Conservation (phyloP, 2,888 invertebrate genomes). For the Creontiades dilutus region DNA sequence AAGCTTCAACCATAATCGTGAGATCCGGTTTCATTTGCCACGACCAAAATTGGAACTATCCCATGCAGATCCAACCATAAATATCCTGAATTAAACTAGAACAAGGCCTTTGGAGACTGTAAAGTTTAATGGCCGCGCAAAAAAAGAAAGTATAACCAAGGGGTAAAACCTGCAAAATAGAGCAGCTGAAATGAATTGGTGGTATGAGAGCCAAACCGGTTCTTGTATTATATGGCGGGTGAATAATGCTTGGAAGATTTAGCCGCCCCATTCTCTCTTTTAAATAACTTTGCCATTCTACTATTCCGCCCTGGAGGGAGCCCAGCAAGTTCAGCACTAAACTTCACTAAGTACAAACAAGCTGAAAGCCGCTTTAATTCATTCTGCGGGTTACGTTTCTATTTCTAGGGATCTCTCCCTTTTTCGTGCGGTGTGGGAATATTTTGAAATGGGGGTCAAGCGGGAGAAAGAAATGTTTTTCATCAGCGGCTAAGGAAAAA, state of each 20-base stretch:
- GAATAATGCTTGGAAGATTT: slow-evolving; percentile 40
- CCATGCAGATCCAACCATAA: background rate
- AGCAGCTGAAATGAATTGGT: slow-evolving; percentile 29
- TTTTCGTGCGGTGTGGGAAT: no score
- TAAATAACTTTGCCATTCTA: slow-evolving; percentile 25
- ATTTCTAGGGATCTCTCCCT: background rate
- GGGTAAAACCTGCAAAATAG: slow-evolving; percentile 32
- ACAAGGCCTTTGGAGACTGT: background rate
- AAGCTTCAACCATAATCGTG: no score
- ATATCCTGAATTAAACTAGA: background rate
- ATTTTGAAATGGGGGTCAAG: no score
- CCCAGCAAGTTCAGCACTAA: slow-evolving; percentile 39
- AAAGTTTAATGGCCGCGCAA: slow-evolving; percentile 27
- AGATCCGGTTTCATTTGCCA: background rate
- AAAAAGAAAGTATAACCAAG: slow-evolving; percentile 19
- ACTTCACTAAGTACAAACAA: slow-evolving; percentile 39
- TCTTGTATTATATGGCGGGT: slow-evolving; percentile 34
- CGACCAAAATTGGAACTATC: background rate
- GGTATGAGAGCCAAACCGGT: slow-evolving; percentile 22
- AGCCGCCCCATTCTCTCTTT: slow-evolving; percentile 40
- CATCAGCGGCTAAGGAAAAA: no score
- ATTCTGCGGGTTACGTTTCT: background rate
- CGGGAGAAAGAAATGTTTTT: no score
- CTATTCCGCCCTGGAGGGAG: slow-evolving; percentile 1
- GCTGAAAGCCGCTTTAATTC: slow-evolving; percentile 39